These are phyloP conservation scores for Neotragus pygmaeus DNA, from an alignment of 2,113 vertebrate species.

Conservation along the genomic window DNA sequence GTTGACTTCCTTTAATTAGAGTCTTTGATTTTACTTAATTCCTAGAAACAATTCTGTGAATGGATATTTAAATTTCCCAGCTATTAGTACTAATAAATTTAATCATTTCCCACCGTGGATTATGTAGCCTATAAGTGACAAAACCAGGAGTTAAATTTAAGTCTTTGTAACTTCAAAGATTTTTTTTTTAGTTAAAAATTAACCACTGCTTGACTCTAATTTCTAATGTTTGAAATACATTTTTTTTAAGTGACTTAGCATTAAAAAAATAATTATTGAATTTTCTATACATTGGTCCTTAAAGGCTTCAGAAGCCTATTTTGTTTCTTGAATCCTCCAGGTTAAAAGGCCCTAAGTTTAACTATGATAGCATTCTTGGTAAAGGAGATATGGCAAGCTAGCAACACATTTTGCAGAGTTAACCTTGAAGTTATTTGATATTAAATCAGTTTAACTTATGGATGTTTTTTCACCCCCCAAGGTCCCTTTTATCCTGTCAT, in stretches of 20 bases:
- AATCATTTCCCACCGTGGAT: not conserved
- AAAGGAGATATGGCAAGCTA: not conserved
- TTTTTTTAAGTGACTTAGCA: not conserved
- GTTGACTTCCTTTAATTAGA: not conserved
- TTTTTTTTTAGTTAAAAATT: not conserved
- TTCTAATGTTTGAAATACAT: not conserved
- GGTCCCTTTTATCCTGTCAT: constrained; percentile 50
- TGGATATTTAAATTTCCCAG: not conserved
- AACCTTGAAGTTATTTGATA: constrained; percentile 51
- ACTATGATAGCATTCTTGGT: not conserved
- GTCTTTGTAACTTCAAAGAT: not conserved
- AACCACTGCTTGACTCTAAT: not conserved
- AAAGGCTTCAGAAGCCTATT: not conserved
- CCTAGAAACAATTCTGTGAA: not conserved
- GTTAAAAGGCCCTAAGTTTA: constrained; percentile 16
- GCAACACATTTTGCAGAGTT: not conserved
- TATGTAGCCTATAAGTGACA: not conserved
- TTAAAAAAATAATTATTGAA: not conserved
- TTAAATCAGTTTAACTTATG: constrained; percentile 49
- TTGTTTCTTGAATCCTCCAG: constrained; percentile 24
- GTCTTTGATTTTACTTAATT: not conserved
- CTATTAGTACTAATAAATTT: not conserved
- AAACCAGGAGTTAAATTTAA: not conserved
- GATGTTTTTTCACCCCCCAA: constrained; percentile 37
- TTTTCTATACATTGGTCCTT: not conserved